Base-by-base conservation (phyloP, 2,888 invertebrate species). In the Patella caerulea region DNA sequence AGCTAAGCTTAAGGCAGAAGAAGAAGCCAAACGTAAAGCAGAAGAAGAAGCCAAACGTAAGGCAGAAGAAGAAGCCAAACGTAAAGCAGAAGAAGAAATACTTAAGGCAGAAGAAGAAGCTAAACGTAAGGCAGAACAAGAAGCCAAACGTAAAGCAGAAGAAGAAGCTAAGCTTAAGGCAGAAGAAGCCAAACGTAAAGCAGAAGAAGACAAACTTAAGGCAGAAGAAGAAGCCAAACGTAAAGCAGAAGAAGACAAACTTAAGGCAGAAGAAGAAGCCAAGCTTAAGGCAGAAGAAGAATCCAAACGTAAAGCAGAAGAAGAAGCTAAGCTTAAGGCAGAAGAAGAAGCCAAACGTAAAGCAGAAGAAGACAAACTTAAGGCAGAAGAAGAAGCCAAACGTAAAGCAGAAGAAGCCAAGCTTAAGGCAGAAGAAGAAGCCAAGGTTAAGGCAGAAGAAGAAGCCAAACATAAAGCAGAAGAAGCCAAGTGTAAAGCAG, bases 241-340 rank as follows among this genome's bases (percentile, higher is more conserved):
- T 54, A 69, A 77, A 29, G 65, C 76, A 17, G 72, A 76, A 45
- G 45, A 72, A 15, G 29, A 71, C 74, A 45, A 70, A 19, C 52
- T 14, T 7, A 29, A 78, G 29, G 3, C 54, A 12, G 59, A 45
- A 34, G 65, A 73, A 65, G 71, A 74, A 52, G 56, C 15, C 3
- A 71, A 17, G 12, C 53, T 34, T 55, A 70, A 76, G 14, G 52
- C 70, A 29, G 24, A 75, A 15, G 56, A 75, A 71, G 74, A 76
- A 45, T 9, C 71, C 17, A 74, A 71, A 29, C 65, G 29, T 52
- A 54, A 72, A 0, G 54, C 72, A 24, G 29, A 54, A 45, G 69
- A 14, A n/a, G 19, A n/a, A n/a, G 19, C 65, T 4, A 65, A 65
- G 1, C 19, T 12, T 12, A 24, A 65, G 14, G 19, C 65, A 19